phyloP scores from a whole-genome alignment of 1,140 invertebrate genomes.

The Penaeus japonicus region DNA sequence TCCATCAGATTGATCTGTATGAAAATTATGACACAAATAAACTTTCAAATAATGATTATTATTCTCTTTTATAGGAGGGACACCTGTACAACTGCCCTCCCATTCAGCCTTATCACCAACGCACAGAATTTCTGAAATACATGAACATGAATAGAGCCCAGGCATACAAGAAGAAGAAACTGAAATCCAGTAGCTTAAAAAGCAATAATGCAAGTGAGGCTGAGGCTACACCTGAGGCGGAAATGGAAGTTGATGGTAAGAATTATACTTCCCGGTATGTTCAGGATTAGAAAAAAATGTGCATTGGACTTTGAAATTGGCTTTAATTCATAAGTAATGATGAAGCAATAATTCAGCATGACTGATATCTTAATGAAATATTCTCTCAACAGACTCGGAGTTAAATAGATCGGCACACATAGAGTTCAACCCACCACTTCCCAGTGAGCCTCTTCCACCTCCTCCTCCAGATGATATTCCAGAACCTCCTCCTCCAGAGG shows the following conservation, averaged over 20 bases:
- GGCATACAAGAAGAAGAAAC: constrained; percentile 43
- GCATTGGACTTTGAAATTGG: neutral
- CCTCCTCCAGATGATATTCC: neutral
- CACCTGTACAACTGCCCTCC: constrained; percentile 12
- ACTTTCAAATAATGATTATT: neutral
- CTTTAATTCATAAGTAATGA: neutral
- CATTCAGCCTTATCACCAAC: constrained; percentile 31
- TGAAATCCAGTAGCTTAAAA: neutral
- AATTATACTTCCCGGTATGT: neutral
- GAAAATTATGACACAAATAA: too few species aligned
- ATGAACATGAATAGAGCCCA: constrained; percentile 45
- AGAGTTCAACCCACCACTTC: constrained; percentile 38
- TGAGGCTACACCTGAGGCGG: neutral
- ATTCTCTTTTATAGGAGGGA: neutral
- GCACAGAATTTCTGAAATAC: constrained; percentile 4
- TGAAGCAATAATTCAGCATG: neutral
- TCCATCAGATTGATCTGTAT: too few species aligned
- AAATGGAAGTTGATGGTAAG: constrained; percentile 46
- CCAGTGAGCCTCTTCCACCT: constrained; percentile 17
- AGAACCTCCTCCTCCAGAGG: neutral
- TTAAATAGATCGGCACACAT: neutral
- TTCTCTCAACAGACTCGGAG: neutral
- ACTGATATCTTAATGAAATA: neutral
- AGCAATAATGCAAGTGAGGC: neutral
- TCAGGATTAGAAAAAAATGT: neutral